A percentile compares a stretch with the other conserved stretches of the same genome.
phyloP scores from a whole-genome alignment of 2,888 invertebrate genomes.

The Macroteleia sp. region DNA sequence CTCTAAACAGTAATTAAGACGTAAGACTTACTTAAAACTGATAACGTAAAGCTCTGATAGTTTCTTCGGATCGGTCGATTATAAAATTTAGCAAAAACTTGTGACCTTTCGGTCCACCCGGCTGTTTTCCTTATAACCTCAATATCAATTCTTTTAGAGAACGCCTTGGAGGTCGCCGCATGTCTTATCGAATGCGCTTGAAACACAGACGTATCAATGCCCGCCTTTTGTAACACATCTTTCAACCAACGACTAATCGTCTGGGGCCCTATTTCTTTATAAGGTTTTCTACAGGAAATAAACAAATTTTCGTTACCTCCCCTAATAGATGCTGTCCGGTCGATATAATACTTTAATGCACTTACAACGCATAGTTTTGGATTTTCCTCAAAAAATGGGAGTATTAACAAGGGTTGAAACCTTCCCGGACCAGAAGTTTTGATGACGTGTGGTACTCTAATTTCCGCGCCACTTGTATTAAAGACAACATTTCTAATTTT shows the following conservation, averaged over 20 bases:
- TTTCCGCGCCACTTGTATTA: background rate
- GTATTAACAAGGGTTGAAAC: constrained; percentile 22
- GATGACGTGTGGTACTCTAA: background rate
- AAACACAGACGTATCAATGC: background rate
- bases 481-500: background rate
- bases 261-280: background rate
- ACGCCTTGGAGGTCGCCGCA: background rate
- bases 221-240: background rate
- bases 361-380: constrained; percentile 11
- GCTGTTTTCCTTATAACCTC: background rate
- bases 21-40: too few relatives aligned
- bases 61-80: too few relatives aligned
- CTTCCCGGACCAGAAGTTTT: constrained; percentile 52
- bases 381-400: background rate
- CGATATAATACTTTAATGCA: background rate
- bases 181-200: background rate
- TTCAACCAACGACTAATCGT: background rate
- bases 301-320: background rate
- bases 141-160: background rate
- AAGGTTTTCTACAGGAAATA: background rate
- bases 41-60: too few relatives aligned
- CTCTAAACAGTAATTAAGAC: too few relatives aligned
- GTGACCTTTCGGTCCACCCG: background rate
- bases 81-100: background rate
- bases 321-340: background rate